Conservation (phyloP, 2,113 vertebrate species). For the Ageneiosus marmoratus region DNA sequence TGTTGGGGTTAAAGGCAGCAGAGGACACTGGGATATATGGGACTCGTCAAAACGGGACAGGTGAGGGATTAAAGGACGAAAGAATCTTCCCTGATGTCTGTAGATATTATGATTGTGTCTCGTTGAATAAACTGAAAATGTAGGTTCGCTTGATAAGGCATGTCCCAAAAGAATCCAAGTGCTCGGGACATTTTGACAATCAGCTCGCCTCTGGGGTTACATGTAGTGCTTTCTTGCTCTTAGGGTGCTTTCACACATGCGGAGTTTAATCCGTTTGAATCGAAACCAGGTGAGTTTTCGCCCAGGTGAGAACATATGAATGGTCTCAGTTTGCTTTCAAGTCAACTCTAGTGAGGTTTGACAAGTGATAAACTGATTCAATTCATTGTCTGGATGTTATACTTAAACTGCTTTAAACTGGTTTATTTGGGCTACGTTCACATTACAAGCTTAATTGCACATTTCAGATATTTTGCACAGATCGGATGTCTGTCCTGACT, state of each 20-base stretch:
- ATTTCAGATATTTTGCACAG: background rate
- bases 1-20: conserved; percentile 65
- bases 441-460: background rate
- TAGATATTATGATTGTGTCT: conserved; percentile 27
- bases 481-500: background rate
- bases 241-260: conserved; percentile 23
- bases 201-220: conserved; percentile 45
- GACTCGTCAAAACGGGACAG: conserved; percentile 10
- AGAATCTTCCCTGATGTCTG: conserved; percentile 38
- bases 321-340: background rate
- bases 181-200: conserved; percentile 63
- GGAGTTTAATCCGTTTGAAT: background rate
- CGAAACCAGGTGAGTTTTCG: background rate
- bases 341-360: background rate
- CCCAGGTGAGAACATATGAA: background rate
- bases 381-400: background rate
- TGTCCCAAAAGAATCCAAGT: conserved; percentile 66
- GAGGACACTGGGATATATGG: conserved; percentile 44
- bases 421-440: background rate
- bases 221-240: conserved; percentile 58
- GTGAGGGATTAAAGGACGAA: conserved; percentile 14
- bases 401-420: background rate
- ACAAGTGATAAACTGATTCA: background rate
- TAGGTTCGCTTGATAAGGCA: conserved; percentile 56
- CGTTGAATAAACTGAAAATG: background rate